Base-by-base conservation (phyloP, 1,140 invertebrate genomes). In the Octopus bimaculoides region DNA sequence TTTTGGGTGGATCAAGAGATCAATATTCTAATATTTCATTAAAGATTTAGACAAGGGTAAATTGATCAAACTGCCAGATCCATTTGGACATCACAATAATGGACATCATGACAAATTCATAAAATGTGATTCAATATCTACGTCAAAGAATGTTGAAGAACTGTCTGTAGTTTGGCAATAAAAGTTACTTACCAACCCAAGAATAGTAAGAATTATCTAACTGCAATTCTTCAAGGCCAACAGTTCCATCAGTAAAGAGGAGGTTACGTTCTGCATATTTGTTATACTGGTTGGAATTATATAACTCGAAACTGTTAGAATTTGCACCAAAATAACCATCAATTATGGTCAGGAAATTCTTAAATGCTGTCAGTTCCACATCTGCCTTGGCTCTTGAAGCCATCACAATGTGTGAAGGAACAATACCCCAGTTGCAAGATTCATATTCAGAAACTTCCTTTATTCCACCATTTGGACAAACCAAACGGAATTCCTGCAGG, bases 351-450 rank as follows among this genome's bases (percentile, higher is more conserved):
- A 90, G 80, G 71, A 90, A 87, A 14, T 77, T 75, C 75, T 89
- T 88, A 78, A 86, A 88, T 5, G 81, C 80, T 14, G 78, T 53
- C 7, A 85, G 71, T 5, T 81, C 78, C 1, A 77, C 61, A 10
- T 77, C 76, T 54, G 82, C 71, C 71, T 84, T 84, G 52, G 86
- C 82, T n/a, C 83, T 83, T 9, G 86, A 86, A 0, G 85, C 86
- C 87, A 88, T 87, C 54, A 99, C 90, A 6, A 96, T 95, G 89
- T 97, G 94, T 0, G 96, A 94, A 0, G 96, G 96, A 7, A 97
- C 93, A 77, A 89, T 88, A 7, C 96, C 91, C 90, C 90, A 92
- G 83, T 91, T 90, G 84, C 91, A 92, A 7, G 76, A 81, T 9
- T 81, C 78, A 77, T 88, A 90, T 4, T 86, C 81, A 54, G 84